Conservation (phyloP, 2,888 invertebrate genomes). For the Cheilosia urbana region DNA sequence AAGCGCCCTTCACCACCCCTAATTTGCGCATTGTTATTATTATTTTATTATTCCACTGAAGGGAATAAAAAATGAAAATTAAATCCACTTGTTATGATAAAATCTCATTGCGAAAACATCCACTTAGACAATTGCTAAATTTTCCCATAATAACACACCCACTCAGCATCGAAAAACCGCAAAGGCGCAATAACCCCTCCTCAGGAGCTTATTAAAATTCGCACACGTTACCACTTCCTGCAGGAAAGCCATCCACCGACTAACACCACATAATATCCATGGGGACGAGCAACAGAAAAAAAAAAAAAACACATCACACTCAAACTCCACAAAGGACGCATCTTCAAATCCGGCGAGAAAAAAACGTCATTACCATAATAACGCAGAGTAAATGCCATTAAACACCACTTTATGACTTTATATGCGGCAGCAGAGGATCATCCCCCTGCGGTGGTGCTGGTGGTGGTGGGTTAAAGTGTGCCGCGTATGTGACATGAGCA, state of each 20-base stretch:
- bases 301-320: too few species aligned
- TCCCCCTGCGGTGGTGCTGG: conserved; percentile 38
- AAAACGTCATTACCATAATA: conserved; percentile 82
- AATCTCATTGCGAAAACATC: conserved; percentile 74
- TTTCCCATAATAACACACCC: conserved; percentile 71
- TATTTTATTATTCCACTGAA: conserved; percentile 62
- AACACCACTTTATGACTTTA: conserved; percentile 83
- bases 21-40: conserved; percentile 61
- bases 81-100: conserved; percentile 75
- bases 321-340: conserved; percentile 64
- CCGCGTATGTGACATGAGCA: conserved; percentile 66
- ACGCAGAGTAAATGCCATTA: conserved; percentile 83
- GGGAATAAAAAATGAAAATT: conserved; percentile 62
- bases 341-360: conserved; percentile 57
- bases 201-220: conserved; percentile 71
- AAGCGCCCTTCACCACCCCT: conserved; percentile 41
- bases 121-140: conserved; percentile 75
- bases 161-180: conserved; percentile 46
- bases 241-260: conserved; percentile 59
- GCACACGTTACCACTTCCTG: conserved; percentile 74
- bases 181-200: conserved; percentile 51
- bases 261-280: conserved; percentile 60
- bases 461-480: conserved; percentile 27
- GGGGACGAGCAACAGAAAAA: conserved; percentile 45
- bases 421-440: conserved; percentile 76